Evolutionary conservation across 1,140 invertebrate genomes (phyloP), one percentile per base, ranked within the genome.

Genomic region (Sitophilus oryzae): DNA sequence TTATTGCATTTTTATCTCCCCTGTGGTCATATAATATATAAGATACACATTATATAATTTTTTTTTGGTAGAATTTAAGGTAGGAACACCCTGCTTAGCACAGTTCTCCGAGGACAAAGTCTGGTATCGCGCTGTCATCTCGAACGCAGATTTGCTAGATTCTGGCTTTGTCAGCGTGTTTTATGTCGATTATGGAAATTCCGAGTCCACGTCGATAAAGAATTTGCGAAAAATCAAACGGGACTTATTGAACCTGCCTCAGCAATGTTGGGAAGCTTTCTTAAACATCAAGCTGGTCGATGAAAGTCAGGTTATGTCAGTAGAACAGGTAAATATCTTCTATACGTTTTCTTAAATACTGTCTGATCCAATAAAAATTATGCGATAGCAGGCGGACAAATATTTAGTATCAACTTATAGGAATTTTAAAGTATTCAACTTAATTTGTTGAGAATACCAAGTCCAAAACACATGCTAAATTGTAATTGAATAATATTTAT

Each of bases 161-260:
- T 57, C 40, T 3, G 56, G 52, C 1, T 46, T 25, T 34, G 59
- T 61, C 3, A 34, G 42, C 11, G 59, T 59, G 25, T 43, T 64
- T 14, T 64, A 59, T 41, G 62, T 64, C 2, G 62, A 64, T 50
- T 64, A 58, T 34, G 62, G 59, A 9, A 59, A 54, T 16, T 34
- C 54, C 9, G 56, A 64, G 40, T 41, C 38, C 3, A 47, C 59
- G 3, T n/a, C 56, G 3, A 43, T 22, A 1, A 37, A 14, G 2
- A 47, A 56, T n/a, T 9, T 64, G 15, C 56, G 54, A 52, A 35
- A 41, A 40, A 61, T 59, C 20, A 20, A 18, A 11, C 23, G 21
- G 2, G 37, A 59, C 8, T 59, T 49, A 43, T 44, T 64, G n/a
- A 19, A 61, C 15, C 10, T 57, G 11, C 53, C 56, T 0, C 56